phyloP scores from a whole-genome alignment of 2,888 invertebrate genomes.

The Polydrusus tereticollis region DNA sequence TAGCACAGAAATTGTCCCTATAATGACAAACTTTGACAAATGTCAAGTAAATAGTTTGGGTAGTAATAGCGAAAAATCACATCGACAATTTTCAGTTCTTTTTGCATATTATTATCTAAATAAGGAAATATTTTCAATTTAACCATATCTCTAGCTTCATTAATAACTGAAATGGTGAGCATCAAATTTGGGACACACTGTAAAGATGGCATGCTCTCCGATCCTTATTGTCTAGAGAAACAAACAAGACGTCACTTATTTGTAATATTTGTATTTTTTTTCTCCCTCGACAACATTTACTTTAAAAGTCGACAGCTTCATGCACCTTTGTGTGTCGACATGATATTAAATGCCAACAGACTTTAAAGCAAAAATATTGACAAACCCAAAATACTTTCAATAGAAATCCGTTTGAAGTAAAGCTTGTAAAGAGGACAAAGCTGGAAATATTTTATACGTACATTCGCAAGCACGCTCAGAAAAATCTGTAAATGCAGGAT shows the following conservation, averaged over 20 bases:
- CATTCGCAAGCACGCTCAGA: constrained; percentile 4
- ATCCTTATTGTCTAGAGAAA: too few species aligned
- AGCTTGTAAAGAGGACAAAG: constrained; percentile 3
- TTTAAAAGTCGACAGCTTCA: constrained; percentile 17
- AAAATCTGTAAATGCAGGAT: background rate
- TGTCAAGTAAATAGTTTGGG: too few species aligned
- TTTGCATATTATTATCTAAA: too few species aligned
- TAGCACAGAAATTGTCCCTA: too few species aligned
- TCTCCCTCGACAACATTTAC: background rate
- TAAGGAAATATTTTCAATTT: too few species aligned
- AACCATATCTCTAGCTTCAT: too few species aligned
- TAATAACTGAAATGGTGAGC: too few species aligned
- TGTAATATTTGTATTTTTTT: background rate
- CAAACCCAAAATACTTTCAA: constrained; percentile 35
- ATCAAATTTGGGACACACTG: too few species aligned
- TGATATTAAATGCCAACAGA: constrained; percentile 26
- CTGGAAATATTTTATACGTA: constrained; percentile 26
- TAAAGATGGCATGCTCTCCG: too few species aligned
- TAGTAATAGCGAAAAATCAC: too few species aligned
- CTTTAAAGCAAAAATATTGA: constrained; percentile 31
- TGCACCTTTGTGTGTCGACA: constrained; percentile 25
- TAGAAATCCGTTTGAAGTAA: constrained; percentile 35
- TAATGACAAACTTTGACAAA: too few species aligned
- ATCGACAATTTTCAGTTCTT: too few species aligned
- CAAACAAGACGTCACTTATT: background rate